Percentiles rank a stretch among this genome's conserved stretches.
These are phyloP conservation scores for Ctenicera cuprea DNA, from an alignment of 2,888 invertebrate genomes.

Conservation along the genomic window DNA sequence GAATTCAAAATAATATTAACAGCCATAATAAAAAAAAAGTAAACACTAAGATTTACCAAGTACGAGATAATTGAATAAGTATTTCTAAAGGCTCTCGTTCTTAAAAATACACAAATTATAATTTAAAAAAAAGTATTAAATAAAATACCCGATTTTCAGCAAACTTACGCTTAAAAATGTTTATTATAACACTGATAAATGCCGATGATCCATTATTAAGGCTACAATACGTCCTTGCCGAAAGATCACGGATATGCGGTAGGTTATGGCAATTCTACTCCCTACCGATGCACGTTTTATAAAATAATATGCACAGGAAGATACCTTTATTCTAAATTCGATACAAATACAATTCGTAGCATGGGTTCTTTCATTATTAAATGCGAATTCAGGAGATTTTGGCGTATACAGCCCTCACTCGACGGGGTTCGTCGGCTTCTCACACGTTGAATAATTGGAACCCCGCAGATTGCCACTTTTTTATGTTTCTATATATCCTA, in stretches of 20 bases:
- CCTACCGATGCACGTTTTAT: conserved; percentile 49
- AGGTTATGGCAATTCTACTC: conserved; percentile 55
- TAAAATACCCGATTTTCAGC: too few species aligned
- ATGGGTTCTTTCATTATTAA: conserved; percentile 54
- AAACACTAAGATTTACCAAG: too few species aligned
- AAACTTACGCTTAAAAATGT: too few species aligned
- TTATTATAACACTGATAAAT: conserved; percentile 35
- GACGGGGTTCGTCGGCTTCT: conserved; percentile 46
- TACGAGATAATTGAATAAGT: too few species aligned
- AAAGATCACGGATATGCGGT: conserved; percentile 57
- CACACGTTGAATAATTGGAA: conserved; percentile 45
- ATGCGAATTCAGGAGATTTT: conserved; percentile 51
- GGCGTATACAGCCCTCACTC: conserved; percentile 40
- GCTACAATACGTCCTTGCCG: conserved; percentile 3
- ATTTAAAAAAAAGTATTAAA: too few species aligned
- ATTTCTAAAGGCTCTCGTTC: too few species aligned
- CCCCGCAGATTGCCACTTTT: conserved; percentile 23
- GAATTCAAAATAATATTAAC: too few species aligned
- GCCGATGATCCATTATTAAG: conserved; percentile 21
- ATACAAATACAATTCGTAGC: conserved; percentile 59
- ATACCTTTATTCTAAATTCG: conserved; percentile 58
- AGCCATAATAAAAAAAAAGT: too few species aligned
- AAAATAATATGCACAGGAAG: conserved; percentile 55
- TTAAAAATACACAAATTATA: too few species aligned
- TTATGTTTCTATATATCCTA: conserved; percentile 7